A percentile compares a stretch with the other conserved stretches of the same genome.
Evolutionary conservation across 2,797 vertebrate species (phyloP).

Genomic region (Acanthornis magna): DNA sequence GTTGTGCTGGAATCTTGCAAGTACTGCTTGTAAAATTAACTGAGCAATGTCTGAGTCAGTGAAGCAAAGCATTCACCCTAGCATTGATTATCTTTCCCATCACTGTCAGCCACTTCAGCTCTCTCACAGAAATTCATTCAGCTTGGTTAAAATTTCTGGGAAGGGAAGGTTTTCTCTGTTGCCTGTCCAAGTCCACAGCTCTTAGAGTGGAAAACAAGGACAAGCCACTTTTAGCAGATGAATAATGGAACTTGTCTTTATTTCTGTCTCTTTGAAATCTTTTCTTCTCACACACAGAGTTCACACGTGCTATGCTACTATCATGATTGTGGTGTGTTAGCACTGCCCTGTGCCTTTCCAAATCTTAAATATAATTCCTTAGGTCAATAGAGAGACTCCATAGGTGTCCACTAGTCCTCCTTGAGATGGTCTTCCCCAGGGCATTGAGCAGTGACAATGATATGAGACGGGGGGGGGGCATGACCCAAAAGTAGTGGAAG

Average conservation of each 20-base stretch:
- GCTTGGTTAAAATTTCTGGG: slow-evolving; percentile 62
- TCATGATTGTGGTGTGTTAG: accelerated
- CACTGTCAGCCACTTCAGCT: slow-evolving; percentile 38
- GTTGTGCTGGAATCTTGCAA: slow-evolving; percentile 14
- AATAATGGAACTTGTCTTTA: background rate
- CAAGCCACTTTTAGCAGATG: background rate
- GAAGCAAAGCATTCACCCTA: slow-evolving; percentile 21
- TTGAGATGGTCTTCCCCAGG: background rate
- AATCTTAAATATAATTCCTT: background rate
- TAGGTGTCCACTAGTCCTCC: background rate
- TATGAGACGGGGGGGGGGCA: background rate
- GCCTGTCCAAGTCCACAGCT: slow-evolving; percentile 44
- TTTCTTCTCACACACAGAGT: background rate
- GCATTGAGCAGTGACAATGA: background rate
- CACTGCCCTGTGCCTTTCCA: background rate
- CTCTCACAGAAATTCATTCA: slow-evolving; percentile 45
- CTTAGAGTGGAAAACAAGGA: background rate
- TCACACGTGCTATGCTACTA: background rate
- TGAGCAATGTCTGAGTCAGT: slow-evolving; percentile 49
- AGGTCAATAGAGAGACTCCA: background rate
- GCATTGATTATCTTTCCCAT: slow-evolving; percentile 56
- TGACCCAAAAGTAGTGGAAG: background rate
- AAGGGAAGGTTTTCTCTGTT: slow-evolving; percentile 26
- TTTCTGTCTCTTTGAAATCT: background rate
- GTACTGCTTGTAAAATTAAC: slow-evolving; percentile 28